Evolutionary conservation across 2,888 invertebrate genomes (phyloP).

Genomic region (Ischnus inquisitorius): DNA sequence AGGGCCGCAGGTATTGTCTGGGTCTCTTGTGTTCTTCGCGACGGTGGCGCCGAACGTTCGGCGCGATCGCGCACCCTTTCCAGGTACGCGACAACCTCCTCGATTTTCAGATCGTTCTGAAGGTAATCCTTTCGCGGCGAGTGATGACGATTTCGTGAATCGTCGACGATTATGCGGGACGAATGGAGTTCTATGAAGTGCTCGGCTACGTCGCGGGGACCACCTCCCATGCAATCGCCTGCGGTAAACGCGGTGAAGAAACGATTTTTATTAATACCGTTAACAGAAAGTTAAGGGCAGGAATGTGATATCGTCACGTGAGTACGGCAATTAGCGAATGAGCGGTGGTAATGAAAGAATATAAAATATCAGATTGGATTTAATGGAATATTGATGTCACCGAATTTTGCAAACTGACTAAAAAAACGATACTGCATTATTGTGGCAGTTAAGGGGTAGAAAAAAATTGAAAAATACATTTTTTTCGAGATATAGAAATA

Average conservation of each 20-base stretch:
- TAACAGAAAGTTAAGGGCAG: background rate
- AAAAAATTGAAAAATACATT: too few relatives aligned
- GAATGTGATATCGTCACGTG: too few relatives aligned
- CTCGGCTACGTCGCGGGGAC: conserved; percentile 82
- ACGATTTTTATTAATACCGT: too few relatives aligned
- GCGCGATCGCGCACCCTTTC: conserved; percentile 82
- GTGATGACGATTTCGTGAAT: conserved; percentile 76
- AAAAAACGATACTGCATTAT: too few relatives aligned
- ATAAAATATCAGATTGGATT: too few relatives aligned
- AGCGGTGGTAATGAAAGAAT: too few relatives aligned
- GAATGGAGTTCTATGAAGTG: conserved; percentile 83
- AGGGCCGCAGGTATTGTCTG: conserved; percentile 81
- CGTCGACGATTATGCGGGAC: conserved; percentile 78
- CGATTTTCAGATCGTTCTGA: conserved; percentile 79
- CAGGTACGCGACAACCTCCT: conserved; percentile 81
- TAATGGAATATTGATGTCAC: too few relatives aligned
- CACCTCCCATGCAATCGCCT: conserved; percentile 83
- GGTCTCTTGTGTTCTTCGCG: conserved; percentile 83
- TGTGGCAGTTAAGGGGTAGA: too few relatives aligned
- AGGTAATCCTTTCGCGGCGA: conserved; percentile 79
- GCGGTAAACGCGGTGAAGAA: background rate
- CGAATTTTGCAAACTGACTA: too few relatives aligned
- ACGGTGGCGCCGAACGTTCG: conserved; percentile 81
- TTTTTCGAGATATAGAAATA: too few relatives aligned
- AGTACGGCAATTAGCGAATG: too few relatives aligned